Base-by-base conservation (phyloP, 2,797 vertebrate species). In the Melopsittacus undulatus region DNA sequence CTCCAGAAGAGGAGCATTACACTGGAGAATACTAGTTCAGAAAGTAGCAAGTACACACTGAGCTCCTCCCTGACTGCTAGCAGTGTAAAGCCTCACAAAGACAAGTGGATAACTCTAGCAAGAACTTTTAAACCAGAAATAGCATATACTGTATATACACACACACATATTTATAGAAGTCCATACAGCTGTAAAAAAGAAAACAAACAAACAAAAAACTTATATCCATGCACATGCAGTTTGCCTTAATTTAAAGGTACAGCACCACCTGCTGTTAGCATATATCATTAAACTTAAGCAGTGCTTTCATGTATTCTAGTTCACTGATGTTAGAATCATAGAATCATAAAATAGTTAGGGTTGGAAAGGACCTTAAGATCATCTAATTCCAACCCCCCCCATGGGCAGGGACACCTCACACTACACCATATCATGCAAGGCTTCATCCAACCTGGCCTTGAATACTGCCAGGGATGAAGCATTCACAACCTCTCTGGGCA, bases 211-310 rank as follows among this genome's bases (percentile, higher is more conserved):
- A 27, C 79, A 32, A 14, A 40, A 40, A 40, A 40, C 10, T 10
- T 34, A 20, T 4, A 2, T 4, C 1, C 24, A 34, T 1, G 4
- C 14, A 26, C 20, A 6, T 3, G 73, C 45, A 24, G 23, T 19
- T 42, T 48, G 3, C 24, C 32, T 38, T 48, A 61, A 42, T 79
- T 93, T 89, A 54, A 92, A 93, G 64, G 75, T 62, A 19, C 7
- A 94, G 94, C 94, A 89, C 93, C 93, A 93, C 75, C 92, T 89
- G 74, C 94, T 94, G 93, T 38, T 87, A 21, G 42, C 34, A 30
- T 42, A 4, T 40, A 23, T 16, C 32, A 3, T 24, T 20, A 18
- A 40, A 66, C 4, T 5, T 2, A 59, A 70, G 48, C 40, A 2
- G 13, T 2, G 6, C 16, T 85, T 26, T 11, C 15, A 19, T 1